These are phyloP conservation scores for Luffia ferchaultella DNA, from an alignment of 2,888 invertebrate species.

Conservation along the genomic window DNA sequence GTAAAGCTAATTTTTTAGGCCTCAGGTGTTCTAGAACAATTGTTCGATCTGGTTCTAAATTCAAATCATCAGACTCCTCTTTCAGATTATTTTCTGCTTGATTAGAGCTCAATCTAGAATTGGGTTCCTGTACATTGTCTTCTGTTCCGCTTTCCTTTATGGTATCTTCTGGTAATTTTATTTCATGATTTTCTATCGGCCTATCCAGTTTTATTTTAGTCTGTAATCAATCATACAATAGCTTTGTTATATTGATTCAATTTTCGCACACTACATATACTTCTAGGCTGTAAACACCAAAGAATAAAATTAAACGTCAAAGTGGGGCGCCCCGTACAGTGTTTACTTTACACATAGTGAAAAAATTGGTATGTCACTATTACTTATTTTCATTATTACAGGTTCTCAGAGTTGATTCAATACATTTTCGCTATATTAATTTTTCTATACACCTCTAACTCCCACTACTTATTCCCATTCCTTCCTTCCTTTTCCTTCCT, in stretches of 20 bases:
- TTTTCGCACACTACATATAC: no score
- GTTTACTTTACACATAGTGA: no score
- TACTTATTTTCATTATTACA: no score
- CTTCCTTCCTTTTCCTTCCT: background rate
- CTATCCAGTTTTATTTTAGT: background rate
- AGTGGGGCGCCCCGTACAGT: no score
- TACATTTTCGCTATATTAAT: background rate
- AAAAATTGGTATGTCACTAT: no score
- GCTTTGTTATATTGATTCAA: no score
- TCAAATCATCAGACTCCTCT: constrained; percentile 30
- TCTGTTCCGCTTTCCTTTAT: background rate
- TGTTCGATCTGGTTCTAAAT: constrained; percentile 36
- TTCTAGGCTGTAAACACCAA: no score
- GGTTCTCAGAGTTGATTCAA: no score
- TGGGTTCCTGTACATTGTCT: background rate
- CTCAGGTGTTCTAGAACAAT: constrained; percentile 20
- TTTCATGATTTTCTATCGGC: background rate
- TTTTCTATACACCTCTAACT: background rate
- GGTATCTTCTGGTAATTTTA: background rate
- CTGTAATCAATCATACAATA: no score
- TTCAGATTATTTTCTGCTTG: constrained; percentile 24
- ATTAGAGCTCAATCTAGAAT: background rate
- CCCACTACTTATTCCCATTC: background rate
- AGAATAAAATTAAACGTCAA: no score
- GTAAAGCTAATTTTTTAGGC: background rate